phyloP scores from a whole-genome alignment of 2,113 vertebrate species.

The Macquaria ambigua region DNA sequence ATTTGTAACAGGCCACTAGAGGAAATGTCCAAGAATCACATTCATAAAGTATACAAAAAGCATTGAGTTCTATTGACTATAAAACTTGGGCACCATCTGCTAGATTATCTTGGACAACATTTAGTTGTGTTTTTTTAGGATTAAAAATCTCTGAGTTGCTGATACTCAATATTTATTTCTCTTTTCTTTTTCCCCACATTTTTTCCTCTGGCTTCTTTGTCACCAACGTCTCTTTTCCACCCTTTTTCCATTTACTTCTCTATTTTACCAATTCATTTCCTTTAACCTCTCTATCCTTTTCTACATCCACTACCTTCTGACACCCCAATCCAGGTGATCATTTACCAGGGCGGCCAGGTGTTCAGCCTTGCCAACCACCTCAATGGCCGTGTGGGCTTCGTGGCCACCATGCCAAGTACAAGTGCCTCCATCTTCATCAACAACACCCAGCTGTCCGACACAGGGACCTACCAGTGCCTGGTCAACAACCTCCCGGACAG shows the following conservation, averaged over 20 bases:
- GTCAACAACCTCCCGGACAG: conserved; percentile 98
- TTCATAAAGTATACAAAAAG: neutral
- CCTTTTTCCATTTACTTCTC: neutral
- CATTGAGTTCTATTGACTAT: neutral
- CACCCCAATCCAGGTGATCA: conserved; percentile 90
- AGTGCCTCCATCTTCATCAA: conserved; percentile 99
- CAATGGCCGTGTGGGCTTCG: conserved; percentile 94
- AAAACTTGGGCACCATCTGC: neutral
- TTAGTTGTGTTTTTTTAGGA: neutral
- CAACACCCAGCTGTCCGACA: conserved; percentile 97
- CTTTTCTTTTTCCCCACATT: neutral
- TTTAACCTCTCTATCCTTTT: neutral
- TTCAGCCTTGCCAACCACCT: conserved; percentile 94
- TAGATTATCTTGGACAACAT: neutral
- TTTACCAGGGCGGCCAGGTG: conserved; percentile 97
- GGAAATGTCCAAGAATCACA: neutral
- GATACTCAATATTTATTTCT: neutral
- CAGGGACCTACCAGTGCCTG: conserved; percentile 98
- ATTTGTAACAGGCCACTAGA: conserved; percentile 1
- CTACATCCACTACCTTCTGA: neutral
- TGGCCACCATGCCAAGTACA: conserved; percentile 96
- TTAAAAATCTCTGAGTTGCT: neutral
- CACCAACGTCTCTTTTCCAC: neutral
- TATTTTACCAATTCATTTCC: neutral
- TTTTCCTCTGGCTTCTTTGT: neutral